These are phyloP conservation scores for Atta texana DNA, from an alignment of 1,140 invertebrate genomes.

Conservation along the genomic window DNA sequence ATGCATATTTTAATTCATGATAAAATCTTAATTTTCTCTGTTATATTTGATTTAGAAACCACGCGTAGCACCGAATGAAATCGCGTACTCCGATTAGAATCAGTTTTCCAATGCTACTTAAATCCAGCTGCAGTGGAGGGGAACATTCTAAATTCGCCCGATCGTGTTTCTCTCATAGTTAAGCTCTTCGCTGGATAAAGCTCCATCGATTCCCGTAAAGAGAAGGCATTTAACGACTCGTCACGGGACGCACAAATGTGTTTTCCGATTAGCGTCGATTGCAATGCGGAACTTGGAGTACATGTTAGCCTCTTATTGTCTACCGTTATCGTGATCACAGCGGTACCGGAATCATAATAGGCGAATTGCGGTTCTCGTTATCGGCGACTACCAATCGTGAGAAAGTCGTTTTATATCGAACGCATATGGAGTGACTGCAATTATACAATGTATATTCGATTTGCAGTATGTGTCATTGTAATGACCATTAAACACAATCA, in stretches of 20 bases:
- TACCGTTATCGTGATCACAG: slow-evolving; percentile 51
- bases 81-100: slow-evolving; percentile 21
- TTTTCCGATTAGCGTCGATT: slow-evolving; percentile 39
- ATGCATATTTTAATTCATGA: background rate
- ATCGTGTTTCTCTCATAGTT: slow-evolving; percentile 30
- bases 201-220: slow-evolving; percentile 33
- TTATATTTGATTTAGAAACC: background rate
- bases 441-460: slow-evolving; percentile 25
- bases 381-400: slow-evolving; percentile 63
- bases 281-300: background rate
- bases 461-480: background rate
- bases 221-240: slow-evolving; percentile 6
- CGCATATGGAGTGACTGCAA: slow-evolving; percentile 23
- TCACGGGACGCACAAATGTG: slow-evolving; percentile 19
- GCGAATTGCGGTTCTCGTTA: slow-evolving; percentile 57
- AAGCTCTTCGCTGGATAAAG: slow-evolving; percentile 9
- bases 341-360: slow-evolving; percentile 40
- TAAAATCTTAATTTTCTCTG: background rate
- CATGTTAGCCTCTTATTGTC: slow-evolving; percentile 52
- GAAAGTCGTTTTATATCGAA: slow-evolving; percentile 52
- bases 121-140: background rate
- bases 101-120: slow-evolving; percentile 29
- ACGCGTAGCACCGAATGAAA: background rate
- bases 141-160: slow-evolving; percentile 13
- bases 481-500: background rate